Evolutionary conservation across 2,888 invertebrate genomes (phyloP).

Genomic region (Ennomos quercinarius): DNA sequence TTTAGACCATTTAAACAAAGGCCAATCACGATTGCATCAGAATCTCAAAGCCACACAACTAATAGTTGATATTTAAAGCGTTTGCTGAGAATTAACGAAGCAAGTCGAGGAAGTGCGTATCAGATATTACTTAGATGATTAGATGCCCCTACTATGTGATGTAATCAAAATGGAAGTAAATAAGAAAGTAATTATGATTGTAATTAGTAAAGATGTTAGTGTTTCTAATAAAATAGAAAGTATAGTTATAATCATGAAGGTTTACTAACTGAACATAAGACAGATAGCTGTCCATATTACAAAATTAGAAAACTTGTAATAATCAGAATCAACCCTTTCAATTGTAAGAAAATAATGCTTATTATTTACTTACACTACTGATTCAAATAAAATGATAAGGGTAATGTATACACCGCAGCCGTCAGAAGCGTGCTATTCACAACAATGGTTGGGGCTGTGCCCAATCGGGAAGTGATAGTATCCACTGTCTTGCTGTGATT

Average conservation of each 20-base stretch:
- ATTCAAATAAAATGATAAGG: neutral
- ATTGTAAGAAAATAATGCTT: too few relatives aligned
- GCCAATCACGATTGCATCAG: slow-evolving; percentile 13
- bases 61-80: slow-evolving; percentile 15
- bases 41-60: neutral
- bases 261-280: too few relatives aligned
- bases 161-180: too few relatives aligned
- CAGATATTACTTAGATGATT: slow-evolving; percentile 47
- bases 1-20: slow-evolving; percentile 4
- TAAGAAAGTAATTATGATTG: too few relatives aligned
- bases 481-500: slow-evolving; percentile 45
- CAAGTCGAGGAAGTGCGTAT: slow-evolving; percentile 47
- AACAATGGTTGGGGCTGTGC: slow-evolving; percentile 55
- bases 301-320: too few relatives aligned
- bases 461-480: slow-evolving; percentile 66
- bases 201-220: too few relatives aligned
- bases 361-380: too few relatives aligned
- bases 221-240: too few relatives aligned
- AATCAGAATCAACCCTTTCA: too few relatives aligned
- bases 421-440: slow-evolving; percentile 31
- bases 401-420: neutral
- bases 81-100: slow-evolving; percentile 44
- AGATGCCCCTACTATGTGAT: slow-evolving; percentile 39
- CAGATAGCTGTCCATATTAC: too few relatives aligned
- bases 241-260: too few relatives aligned